Conservation (phyloP, 2,888 invertebrate species). For the Nysson spinosus region DNA sequence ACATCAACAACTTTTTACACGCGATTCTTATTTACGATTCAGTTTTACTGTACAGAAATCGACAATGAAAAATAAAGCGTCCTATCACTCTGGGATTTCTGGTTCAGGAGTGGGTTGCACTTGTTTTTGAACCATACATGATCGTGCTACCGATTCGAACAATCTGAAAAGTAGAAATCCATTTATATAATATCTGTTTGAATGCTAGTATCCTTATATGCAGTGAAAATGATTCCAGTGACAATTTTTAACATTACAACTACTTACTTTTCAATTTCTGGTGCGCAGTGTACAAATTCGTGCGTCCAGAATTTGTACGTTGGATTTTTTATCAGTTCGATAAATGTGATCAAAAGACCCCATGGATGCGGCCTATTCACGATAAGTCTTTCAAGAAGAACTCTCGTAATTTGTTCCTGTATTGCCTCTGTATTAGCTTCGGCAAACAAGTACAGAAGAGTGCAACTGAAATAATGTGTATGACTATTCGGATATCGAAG, state of each 20-base stretch:
- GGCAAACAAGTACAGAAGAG: constrained; percentile 96
- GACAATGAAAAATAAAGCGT: constrained; percentile 61
- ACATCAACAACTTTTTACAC: constrained; percentile 76
- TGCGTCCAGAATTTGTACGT: constrained; percentile 99
- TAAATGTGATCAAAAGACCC: constrained; percentile 99
- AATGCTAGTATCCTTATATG: no score
- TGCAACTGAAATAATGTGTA: constrained; percentile 99
- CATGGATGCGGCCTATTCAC: constrained; percentile 99
- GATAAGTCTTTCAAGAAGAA: constrained; percentile 96
- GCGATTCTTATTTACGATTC: constrained; percentile 65
- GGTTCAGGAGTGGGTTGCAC: constrained; percentile 82
- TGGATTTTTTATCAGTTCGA: constrained; percentile 99
- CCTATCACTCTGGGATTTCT: constrained; percentile 84
- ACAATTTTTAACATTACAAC: background rate
- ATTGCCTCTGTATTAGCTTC: constrained; percentile 98
- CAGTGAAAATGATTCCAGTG: no score
- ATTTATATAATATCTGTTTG: no score
- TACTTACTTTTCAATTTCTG: constrained; percentile 98
- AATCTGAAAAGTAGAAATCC: constrained; percentile 84
- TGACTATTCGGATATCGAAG: constrained; percentile 99
- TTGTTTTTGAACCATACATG: constrained; percentile 94
- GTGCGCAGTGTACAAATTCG: constrained; percentile 99
- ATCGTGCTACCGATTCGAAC: constrained; percentile 97
- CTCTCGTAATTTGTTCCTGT: constrained; percentile 98
- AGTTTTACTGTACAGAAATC: constrained; percentile 75